phyloP scores from a whole-genome alignment of 2,888 invertebrate genomes.

The Deladenus siricidicola region DNA sequence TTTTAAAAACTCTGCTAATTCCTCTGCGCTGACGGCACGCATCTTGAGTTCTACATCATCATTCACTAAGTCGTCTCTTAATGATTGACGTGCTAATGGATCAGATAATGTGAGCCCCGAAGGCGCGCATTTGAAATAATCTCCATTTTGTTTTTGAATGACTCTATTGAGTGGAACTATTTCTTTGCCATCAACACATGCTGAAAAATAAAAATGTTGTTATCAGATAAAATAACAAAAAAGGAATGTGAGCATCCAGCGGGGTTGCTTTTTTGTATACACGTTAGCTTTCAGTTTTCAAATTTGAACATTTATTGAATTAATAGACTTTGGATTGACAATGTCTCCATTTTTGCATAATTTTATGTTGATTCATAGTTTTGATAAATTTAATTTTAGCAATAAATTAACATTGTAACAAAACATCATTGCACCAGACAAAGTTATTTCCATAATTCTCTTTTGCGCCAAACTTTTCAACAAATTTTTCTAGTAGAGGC shows the following conservation, averaged over 20 bases:
- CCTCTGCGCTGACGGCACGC: conserved; percentile 20
- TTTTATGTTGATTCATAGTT: neutral
- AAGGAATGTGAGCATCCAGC: neutral
- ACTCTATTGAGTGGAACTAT: conserved; percentile 28
- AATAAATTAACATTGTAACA: too few species aligned
- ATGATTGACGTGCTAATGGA: too few species aligned
- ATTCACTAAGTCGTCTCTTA: neutral
- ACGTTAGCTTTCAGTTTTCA: too few species aligned
- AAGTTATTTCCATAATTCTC: too few species aligned
- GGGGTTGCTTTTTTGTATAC: neutral
- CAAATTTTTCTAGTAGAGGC: too few species aligned
- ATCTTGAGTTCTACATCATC: conserved; percentile 15
- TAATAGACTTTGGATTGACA: too few species aligned
- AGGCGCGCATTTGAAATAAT: conserved; percentile 24
- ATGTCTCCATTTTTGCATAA: too few species aligned
- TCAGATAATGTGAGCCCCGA: neutral
- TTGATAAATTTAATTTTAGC: too few species aligned
- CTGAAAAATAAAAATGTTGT: conserved; percentile 15
- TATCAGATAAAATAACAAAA: neutral
- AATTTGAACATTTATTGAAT: too few species aligned
- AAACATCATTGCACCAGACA: too few species aligned
- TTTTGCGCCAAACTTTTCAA: too few species aligned
- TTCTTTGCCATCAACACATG: conserved; percentile 23
- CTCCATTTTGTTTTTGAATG: conserved; percentile 22
- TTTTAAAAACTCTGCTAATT: conserved; percentile 21